Conservation (phyloP, 1,140 invertebrate genomes). For the Zaprionus capensis region DNA sequence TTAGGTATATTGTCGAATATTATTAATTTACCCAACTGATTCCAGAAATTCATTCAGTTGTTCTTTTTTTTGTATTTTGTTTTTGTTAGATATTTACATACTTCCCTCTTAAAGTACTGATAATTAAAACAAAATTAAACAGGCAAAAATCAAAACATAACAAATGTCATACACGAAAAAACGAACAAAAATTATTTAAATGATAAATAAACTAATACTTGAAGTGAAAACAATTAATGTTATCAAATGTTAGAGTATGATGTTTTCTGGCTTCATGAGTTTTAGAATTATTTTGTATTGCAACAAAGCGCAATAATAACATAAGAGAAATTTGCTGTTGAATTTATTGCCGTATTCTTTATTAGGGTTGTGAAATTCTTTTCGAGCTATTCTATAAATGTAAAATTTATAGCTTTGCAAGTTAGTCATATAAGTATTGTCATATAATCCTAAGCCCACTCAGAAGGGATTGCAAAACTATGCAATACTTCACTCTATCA, state of each 20-base stretch:
- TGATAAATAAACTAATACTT: slow-evolving; percentile 8
- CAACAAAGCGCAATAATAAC: neutral
- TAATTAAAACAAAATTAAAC: slow-evolving; percentile 41
- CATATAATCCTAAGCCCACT: neutral
- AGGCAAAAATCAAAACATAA: slow-evolving; percentile 26
- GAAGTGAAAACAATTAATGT: slow-evolving; percentile 1
- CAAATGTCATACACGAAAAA: slow-evolving; percentile 25
- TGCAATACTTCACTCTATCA: neutral
- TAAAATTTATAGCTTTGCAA: neutral
- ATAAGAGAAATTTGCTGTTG: neutral
- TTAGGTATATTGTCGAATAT: slow-evolving; percentile 6
- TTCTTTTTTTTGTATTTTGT: neutral
- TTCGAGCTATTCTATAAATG: neutral
- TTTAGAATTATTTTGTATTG: neutral
- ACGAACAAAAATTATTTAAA: slow-evolving; percentile 2
- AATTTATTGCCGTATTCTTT: neutral
- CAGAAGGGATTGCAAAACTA: neutral
- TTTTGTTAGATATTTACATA: slow-evolving; percentile 43
- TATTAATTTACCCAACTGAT: neutral
- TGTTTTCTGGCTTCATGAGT: neutral
- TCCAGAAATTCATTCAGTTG: neutral
- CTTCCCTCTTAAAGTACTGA: slow-evolving; percentile 39
- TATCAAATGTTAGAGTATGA: neutral
- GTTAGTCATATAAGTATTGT: neutral
- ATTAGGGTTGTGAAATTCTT: neutral